Base-by-base conservation (phyloP, 2,113 vertebrate genomes). In the Sardina pilchardus region DNA sequence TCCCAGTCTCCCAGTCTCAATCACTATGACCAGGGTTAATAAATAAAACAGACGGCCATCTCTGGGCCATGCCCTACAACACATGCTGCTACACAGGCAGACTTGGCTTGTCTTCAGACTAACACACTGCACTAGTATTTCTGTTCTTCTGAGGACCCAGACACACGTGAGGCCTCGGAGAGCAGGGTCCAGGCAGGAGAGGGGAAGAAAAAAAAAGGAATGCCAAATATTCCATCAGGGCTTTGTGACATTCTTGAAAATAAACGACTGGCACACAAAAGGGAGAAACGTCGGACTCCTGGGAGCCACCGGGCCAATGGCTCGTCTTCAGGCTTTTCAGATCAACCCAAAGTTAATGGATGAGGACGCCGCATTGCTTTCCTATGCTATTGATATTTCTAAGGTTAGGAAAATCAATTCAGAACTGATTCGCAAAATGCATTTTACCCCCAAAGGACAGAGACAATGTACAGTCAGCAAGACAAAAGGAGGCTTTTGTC, bases 211-310 rank as follows among this genome's bases (percentile, higher is more conserved):
- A 87, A 30, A 85, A 71, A 81, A 92, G 90, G 91, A 91, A 94
- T 91, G 89, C 84, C 83, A 92, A 91, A 81, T 90, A 94, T 94
- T 93, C 90, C 88, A 90, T 88, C 93, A 90, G 87, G 87, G 84
- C 86, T 89, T 92, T 93, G 93, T 90, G 89, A 94, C 91, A 94
- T 94, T 94, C 91, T 91, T 87, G 59, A 71, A 91, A 71, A 59
- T 50, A 75, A 82, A 59, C 56, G 85, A 78, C 85, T 63, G 12
- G 0, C 71, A 36, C 34, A 78, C 71, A 78, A 78, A 78, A 78
- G 71, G 30, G 71, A 36, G n/a, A 67, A 67, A 9, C 59, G n/a
- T 1, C 59, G 59, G 59, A 67, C 59, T 67, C 59, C 59, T 67
- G 59, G 59, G 59, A 67, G 7, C n/a, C 63, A 6, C 63, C 1